A percentile compares a stretch with the other conserved stretches of the same genome.
Conservation (phyloP, 2,113 vertebrate species). For the Osmerus mordax region DNA sequence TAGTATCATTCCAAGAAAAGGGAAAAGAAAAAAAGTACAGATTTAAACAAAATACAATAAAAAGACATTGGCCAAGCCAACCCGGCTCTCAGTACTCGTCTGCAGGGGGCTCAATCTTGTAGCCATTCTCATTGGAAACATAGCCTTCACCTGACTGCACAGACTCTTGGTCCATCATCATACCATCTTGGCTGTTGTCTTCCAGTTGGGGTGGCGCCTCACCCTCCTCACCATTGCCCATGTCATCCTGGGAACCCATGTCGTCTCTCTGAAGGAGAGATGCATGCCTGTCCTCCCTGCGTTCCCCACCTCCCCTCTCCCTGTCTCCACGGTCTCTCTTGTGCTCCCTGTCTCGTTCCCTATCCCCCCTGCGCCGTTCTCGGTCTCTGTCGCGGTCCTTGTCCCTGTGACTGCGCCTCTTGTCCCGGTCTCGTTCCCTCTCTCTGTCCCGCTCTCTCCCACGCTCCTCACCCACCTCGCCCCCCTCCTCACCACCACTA, state of each 20-base stretch:
- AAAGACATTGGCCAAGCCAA: background rate
- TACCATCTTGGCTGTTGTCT: slow-evolving; percentile 80
- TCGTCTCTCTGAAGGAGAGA: slow-evolving; percentile 50
- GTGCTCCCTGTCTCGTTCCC: slow-evolving; percentile 78
- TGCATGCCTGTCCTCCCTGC: slow-evolving; percentile 68
- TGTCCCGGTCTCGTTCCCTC: slow-evolving; percentile 68
- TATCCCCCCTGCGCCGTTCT: slow-evolving; percentile 69
- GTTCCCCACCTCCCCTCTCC: slow-evolving; percentile 66
- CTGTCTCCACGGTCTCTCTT: slow-evolving; percentile 69
- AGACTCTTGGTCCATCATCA: slow-evolving; percentile 79
- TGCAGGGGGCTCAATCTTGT: slow-evolving; percentile 76
- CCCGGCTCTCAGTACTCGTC: slow-evolving; percentile 73
- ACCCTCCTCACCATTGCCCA: slow-evolving; percentile 67
- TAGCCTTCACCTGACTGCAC: slow-evolving; percentile 79
- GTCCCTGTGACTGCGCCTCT: slow-evolving; percentile 70
- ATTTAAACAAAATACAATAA: background rate
- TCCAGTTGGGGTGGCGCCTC: slow-evolving; percentile 53
- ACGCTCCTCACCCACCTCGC: slow-evolving; percentile 70
- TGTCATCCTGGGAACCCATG: slow-evolving; percentile 65
- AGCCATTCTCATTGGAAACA: slow-evolving; percentile 86
- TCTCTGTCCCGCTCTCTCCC: slow-evolving; percentile 62
- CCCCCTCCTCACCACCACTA: slow-evolving; percentile 37
- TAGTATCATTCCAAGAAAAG: background rate
- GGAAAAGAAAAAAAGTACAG: background rate
- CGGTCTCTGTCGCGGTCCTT: slow-evolving; percentile 61